A percentile compares a stretch with the other conserved stretches of the same genome.
These are phyloP conservation scores for Agapornis canus DNA, from an alignment of 2,797 vertebrate species.

Conservation along the genomic window DNA sequence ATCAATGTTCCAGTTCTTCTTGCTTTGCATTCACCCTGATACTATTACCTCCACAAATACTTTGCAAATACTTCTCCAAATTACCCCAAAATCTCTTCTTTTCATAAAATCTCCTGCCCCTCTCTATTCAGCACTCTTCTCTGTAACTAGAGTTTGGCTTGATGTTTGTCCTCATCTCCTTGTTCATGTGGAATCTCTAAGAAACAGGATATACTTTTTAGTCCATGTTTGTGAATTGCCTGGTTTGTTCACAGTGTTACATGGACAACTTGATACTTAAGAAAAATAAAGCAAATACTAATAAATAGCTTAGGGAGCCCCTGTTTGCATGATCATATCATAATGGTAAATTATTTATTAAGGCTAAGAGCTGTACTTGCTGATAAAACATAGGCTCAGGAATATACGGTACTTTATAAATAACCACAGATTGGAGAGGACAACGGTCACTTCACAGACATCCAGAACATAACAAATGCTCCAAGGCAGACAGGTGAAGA, in stretches of 20 bases:
- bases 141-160: not conserved
- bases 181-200: not conserved
- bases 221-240: not conserved
- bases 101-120: not conserved
- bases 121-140: not conserved
- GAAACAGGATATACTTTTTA: not conserved
- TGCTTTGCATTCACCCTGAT: not conserved
- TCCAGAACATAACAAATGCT: not conserved
- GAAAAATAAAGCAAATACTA: constrained; percentile 28
- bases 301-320: constrained; percentile 3
- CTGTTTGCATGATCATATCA: not conserved
- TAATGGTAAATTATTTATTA: constrained; percentile 37
- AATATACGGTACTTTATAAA: constrained; percentile 23
- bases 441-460: constrained; percentile 30
- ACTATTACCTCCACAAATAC: not conserved
- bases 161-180: not conserved
- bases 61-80: not conserved
- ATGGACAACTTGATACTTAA: not conserved
- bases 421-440: constrained; percentile 33
- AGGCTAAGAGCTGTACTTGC: constrained; percentile 25
- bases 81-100: not conserved
- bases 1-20: not conserved
- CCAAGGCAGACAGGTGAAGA: constrained; percentile 9
- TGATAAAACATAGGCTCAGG: not conserved
- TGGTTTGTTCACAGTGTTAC: not conserved